Evolutionary conservation across 2,113 vertebrate species (phyloP), one percentile per base, ranked within the genome.

Genomic region (Suncus etruscus): DNA sequence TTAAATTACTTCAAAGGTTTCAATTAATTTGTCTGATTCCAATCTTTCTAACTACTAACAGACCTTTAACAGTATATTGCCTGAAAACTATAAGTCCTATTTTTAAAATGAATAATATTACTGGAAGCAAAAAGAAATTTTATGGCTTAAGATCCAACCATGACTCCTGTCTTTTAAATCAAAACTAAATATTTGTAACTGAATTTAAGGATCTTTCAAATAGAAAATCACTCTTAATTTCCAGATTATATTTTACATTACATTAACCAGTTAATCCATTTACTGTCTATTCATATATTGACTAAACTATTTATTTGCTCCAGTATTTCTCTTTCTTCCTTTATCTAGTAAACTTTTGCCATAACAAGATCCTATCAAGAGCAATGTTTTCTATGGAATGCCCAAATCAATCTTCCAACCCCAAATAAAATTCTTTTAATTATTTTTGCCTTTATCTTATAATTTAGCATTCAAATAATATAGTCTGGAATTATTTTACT

Each of bases 101-200:
- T 45, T 87, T 87, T 63, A 16, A 69, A 85, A 50, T n/a, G 47
- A 20, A 85, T 76, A 70, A 83, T 22, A 32, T 58, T 70, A 80
- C 22, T 84, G 16, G 14, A 86, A 83, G 82, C 68, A 29, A 89
- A 72, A 18, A 88, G 32, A 75, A 12, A 50, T 5, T 5, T 39
- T 39, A 39, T 39, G 39, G 39, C 39, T 39, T 39, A 39, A 39
- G 39, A 39, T 39, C n/a, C 24, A 45, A 66, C 3, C 16, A 58
- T 51, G 39, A 84, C 10, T 39, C 29, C 12, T 32, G 8, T 4
- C 9, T 86, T 65, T 9, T 82, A 86, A 91, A 47, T 72, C 77
- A 74, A 69, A 93, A 16, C 45, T 27, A 83, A 89, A 61, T 6
- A 69, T 90, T 29, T 66, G 0, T 22, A 18, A 84, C 31, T 54